Percentiles rank a stretch among this genome's conserved stretches.
Evolutionary conservation across 2,797 vertebrate genomes (phyloP).

Genomic region (Sylvia borin): DNA sequence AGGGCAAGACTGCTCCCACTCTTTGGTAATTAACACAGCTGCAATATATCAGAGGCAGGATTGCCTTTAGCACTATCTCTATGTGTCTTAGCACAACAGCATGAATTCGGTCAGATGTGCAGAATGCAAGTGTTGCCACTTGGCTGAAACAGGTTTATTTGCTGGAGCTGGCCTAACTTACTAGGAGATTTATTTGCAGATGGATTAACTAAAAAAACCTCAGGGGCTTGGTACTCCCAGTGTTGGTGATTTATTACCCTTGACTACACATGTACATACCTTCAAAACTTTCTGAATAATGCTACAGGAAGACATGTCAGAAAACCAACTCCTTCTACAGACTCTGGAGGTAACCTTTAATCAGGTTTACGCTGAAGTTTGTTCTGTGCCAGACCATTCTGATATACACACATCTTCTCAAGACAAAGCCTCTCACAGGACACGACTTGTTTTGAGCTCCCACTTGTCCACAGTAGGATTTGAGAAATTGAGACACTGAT

Average conservation of each 20-base stretch:
- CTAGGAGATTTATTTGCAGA: neutral
- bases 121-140: neutral
- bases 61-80: too few relatives aligned
- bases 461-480: neutral
- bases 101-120: neutral
- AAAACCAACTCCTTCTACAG: neutral
- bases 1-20: too few relatives aligned
- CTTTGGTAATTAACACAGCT: too few relatives aligned
- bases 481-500: neutral
- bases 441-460: neutral
- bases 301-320: neutral
- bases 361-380: neutral
- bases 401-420: rapidly evolving
- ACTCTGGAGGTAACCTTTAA: neutral
- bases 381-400: neutral
- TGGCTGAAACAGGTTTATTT: neutral
- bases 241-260: neutral
- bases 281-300: neutral
- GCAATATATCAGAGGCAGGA: too few relatives aligned
- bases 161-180: neutral
- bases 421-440: neutral
- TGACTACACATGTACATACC: neutral
- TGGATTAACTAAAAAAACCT: neutral
- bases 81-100: neutral
- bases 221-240: neutral